These are phyloP conservation scores for Escarpia spicata DNA, from an alignment of 2,888 invertebrate genomes.

Conservation along the genomic window DNA sequence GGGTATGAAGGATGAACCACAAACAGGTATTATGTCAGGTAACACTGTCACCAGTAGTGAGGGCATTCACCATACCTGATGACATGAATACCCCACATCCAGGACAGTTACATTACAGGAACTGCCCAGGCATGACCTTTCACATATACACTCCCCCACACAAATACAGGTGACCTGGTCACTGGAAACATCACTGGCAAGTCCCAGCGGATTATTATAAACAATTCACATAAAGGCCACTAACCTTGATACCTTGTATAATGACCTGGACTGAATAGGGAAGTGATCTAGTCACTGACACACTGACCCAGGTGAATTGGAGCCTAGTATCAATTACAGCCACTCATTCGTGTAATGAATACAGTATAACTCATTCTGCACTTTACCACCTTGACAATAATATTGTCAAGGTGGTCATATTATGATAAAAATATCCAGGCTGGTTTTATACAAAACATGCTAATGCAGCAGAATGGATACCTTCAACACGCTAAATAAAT, in stretches of 20 bases:
- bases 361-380: neutral
- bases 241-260: neutral
- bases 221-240: neutral
- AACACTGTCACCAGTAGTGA: neutral
- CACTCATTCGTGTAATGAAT: neutral
- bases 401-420: neutral
- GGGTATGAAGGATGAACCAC: neutral
- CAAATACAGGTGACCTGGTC: neutral
- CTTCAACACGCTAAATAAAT: neutral
- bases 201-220: neutral
- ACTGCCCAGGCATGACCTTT: neutral
- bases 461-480: neutral
- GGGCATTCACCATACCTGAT: neutral
- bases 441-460: neutral
- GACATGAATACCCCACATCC: neutral
- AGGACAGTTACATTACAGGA: neutral
- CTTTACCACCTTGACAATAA: neutral
- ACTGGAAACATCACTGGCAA: neutral
- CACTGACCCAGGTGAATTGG: neutral
- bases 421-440: too few relatives aligned
- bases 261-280: neutral
- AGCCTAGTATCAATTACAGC: neutral
- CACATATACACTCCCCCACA: neutral
- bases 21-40: neutral
- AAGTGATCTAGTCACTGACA: neutral